phyloP scores from a whole-genome alignment of 2,113 vertebrate genomes.

The Orthochromis malagaraziensis region DNA sequence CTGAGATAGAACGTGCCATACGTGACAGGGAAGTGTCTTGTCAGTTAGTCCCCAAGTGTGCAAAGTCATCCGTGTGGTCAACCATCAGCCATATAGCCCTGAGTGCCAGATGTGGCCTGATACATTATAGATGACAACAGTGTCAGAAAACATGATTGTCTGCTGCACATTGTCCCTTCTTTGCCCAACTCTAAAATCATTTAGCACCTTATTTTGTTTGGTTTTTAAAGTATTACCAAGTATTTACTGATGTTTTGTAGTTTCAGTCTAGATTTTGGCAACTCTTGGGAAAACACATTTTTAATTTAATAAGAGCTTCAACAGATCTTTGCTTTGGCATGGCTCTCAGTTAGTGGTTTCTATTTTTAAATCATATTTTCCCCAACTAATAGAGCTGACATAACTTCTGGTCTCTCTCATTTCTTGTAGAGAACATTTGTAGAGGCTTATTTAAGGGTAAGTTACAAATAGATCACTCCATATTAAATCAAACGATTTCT shows the following conservation, averaged over 20 bases:
- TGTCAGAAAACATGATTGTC: neutral
- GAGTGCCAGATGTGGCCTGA: conserved; percentile 52
- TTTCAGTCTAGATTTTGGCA: neutral
- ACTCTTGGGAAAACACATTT: neutral
- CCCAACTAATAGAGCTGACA: neutral
- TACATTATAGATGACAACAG: conserved; percentile 59
- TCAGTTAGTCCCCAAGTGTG: neutral
- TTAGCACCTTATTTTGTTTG: neutral
- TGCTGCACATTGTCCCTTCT: neutral
- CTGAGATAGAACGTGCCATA: neutral
- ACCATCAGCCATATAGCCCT: neutral
- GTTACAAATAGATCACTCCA: neutral
- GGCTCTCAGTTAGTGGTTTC: neutral
- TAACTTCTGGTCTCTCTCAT: neutral
- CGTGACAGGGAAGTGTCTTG: neutral
- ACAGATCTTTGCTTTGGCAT: neutral
- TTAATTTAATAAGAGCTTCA: neutral
- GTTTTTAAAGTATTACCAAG: neutral
- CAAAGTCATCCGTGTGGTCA: conserved; percentile 5
- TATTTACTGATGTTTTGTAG: neutral
- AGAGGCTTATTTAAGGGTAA: neutral
- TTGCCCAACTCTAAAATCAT: neutral
- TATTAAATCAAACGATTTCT: neutral
- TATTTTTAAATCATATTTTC: neutral
- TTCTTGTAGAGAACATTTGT: neutral